Evolutionary conservation across 53 echinoderm and acorn worm genomes (phyloP).

Genomic region (Hippasteria phrygiana): DNA sequence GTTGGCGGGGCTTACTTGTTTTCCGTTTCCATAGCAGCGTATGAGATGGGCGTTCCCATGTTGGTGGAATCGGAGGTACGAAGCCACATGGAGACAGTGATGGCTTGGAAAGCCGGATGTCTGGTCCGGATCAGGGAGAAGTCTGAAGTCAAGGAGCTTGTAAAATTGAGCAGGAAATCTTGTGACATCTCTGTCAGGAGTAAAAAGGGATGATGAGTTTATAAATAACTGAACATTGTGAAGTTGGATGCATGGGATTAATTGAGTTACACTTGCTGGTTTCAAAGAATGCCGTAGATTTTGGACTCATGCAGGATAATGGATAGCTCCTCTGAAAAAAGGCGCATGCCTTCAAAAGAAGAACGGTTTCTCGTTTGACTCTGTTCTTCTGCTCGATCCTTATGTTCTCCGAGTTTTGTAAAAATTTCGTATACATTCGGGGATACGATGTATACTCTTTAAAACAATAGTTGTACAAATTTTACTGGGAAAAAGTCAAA

Average conservation of each 20-base stretch:
- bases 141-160: slow-evolving; percentile 36
- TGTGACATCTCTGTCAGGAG: slow-evolving; percentile 40
- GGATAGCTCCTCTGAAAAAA: too few species aligned
- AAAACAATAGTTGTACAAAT: too few species aligned
- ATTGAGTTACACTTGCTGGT: too few species aligned
- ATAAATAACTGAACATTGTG: not conserved
- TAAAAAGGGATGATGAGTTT: not conserved
- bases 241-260: not conserved
- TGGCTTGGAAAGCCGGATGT: not conserved
- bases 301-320: too few species aligned
- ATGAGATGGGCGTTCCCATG: slow-evolving; percentile 65
- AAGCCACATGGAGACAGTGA: slow-evolving; percentile 67
- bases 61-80: slow-evolving; percentile 29
- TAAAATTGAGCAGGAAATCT: slow-evolving; percentile 45
- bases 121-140: slow-evolving; percentile 46
- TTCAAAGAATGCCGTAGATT: too few species aligned
- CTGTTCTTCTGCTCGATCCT: too few species aligned
- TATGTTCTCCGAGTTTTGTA: too few species aligned
- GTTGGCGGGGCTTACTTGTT: not conserved
- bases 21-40: slow-evolving; percentile 35
- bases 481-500: too few species aligned
- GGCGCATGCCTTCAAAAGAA: too few species aligned
- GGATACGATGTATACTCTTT: too few species aligned
- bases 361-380: too few species aligned
- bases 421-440: too few species aligned